Percentiles rank a stretch among this genome's conserved stretches.
These are phyloP conservation scores for Chionoecetes opilio DNA, from an alignment of 1,140 invertebrate genomes.

Conservation along the genomic window DNA sequence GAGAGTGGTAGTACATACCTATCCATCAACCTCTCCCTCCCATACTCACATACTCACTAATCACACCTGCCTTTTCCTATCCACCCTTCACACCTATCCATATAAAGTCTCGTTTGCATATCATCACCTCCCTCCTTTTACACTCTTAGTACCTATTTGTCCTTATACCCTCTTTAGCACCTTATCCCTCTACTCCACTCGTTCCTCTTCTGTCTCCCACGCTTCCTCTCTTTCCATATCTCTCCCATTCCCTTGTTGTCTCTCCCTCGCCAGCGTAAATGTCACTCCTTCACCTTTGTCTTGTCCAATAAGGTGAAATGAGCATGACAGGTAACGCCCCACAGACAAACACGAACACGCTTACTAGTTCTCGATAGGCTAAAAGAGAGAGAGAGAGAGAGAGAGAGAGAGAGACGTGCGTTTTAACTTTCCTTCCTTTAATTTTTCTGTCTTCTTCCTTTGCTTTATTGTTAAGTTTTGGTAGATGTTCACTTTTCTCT, in stretches of 20 bases:
- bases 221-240: background rate
- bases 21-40: too few relatives aligned
- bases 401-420: constrained; percentile 1
- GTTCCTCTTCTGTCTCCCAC: background rate
- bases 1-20: too few relatives aligned
- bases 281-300: constrained; percentile 1
- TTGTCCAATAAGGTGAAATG: background rate
- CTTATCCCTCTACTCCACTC: background rate
- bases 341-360: background rate
- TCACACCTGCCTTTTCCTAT: background rate
- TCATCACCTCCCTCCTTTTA: background rate
- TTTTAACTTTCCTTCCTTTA: background rate
- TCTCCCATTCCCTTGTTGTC: background rate
- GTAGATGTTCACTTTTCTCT: background rate
- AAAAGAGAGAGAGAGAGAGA: background rate
- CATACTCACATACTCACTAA: constrained; percentile 33
- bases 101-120: background rate
- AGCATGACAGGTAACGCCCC: background rate
- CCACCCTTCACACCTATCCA: background rate
- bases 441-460: background rate
- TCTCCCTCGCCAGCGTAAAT: background rate
- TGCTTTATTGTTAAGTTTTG: background rate
- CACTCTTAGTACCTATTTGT: background rate
- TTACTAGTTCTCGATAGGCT: background rate
- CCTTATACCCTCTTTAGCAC: background rate